phyloP scores from a whole-genome alignment of 2,888 invertebrate species.

The Chaetoderma sp. region DNA sequence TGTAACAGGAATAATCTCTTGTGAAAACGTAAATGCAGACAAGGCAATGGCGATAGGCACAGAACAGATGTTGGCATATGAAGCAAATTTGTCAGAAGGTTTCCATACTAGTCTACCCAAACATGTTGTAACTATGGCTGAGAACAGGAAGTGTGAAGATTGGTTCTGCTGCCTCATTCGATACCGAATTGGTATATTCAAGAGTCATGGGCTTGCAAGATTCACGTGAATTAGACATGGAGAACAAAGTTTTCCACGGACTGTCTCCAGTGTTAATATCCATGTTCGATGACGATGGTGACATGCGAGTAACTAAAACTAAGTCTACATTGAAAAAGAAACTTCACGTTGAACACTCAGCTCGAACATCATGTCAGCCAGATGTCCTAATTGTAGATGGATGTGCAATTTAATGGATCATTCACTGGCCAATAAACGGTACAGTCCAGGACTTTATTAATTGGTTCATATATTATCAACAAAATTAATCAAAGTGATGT shows the following conservation, averaged over 20 bases:
- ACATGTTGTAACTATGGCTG: no score
- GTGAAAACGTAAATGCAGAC: slow-evolving; percentile 24
- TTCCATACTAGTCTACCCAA: no score
- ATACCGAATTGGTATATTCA: neutral
- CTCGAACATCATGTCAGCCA: no score
- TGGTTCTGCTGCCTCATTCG: no score
- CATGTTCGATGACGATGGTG: neutral
- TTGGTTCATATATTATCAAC: neutral
- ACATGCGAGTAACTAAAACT: no score
- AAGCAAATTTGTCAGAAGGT: slow-evolving; percentile 23
- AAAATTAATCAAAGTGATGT: neutral
- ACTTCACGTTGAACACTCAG: no score
- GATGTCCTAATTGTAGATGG: neutral
- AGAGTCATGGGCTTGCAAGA: neutral
- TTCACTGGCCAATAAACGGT: neutral
- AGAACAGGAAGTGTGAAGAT: slow-evolving; percentile 17
- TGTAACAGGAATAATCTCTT: slow-evolving; percentile 18
- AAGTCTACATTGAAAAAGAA: no score
- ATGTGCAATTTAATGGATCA: neutral
- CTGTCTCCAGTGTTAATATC: neutral
- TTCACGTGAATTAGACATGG: neutral
- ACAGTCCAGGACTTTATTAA: neutral
- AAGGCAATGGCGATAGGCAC: slow-evolving; percentile 21
- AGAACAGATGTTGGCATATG: slow-evolving; percentile 17
- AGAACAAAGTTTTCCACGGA: neutral